Percentiles rank a stretch among this genome's conserved stretches.
These are phyloP conservation scores for Piaya cayana DNA, from an alignment of 2,113 vertebrate genomes.

Conservation along the genomic window DNA sequence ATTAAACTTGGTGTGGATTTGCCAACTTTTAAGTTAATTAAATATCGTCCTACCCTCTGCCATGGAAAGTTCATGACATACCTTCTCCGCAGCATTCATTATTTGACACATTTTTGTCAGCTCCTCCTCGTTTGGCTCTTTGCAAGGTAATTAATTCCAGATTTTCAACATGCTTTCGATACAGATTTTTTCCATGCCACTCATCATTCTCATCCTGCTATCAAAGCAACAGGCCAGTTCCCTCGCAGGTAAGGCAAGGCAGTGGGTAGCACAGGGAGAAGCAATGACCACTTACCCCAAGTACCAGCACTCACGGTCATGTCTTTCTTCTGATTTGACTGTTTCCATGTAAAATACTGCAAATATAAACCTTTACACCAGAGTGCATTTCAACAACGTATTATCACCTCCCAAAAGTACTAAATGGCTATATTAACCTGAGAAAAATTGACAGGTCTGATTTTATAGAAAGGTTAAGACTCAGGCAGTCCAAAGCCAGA, in stretches of 20 bases:
- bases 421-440: background rate
- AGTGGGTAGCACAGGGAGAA: accelerated
- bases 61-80: slow-evolving; percentile 1
- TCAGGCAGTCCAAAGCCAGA: background rate
- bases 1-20: background rate
- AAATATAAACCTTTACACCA: background rate
- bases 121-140: background rate
- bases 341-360: background rate
- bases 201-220: background rate
- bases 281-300: accelerated
- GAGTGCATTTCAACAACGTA: background rate
- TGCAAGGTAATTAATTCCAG: slow-evolving; percentile 4
- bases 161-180: background rate
- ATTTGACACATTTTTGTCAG: slow-evolving; percentile 2
- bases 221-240: background rate
- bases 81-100: slow-evolving; percentile 12
- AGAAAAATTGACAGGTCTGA: background rate
- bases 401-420: background rate
- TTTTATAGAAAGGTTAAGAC: background rate
- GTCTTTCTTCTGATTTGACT: background rate
- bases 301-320: accelerated
- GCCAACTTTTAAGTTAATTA: slow-evolving; percentile 46
- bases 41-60: background rate
- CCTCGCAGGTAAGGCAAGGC: accelerated
- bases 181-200: background rate